Conservation (phyloP, 2,113 vertebrate species). For the Meleagris gallopavo region DNA sequence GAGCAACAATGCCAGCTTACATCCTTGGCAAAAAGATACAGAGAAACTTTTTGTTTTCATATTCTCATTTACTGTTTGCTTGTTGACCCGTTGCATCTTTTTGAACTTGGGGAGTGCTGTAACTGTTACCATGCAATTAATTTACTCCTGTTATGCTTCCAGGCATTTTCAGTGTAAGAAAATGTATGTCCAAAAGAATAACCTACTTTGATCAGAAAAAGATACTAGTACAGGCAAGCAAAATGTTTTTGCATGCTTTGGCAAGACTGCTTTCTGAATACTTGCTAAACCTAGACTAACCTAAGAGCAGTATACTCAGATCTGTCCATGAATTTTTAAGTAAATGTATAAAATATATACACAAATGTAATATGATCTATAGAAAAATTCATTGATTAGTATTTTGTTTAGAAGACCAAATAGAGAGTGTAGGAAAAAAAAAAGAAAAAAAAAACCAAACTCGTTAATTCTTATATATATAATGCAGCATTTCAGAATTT, state of each 20-base stretch:
- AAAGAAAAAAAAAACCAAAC: neutral
- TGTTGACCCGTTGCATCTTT: neutral
- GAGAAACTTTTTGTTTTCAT: neutral
- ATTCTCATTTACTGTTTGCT: neutral
- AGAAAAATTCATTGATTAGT: neutral
- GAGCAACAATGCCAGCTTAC: rapidly evolving
- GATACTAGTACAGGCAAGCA: neutral
- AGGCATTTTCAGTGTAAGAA: neutral
- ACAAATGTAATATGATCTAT: neutral
- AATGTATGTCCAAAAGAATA: neutral
- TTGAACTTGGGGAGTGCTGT: neutral
- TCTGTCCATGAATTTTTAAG: neutral
- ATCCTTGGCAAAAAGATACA: neutral
- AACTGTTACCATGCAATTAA: neutral
- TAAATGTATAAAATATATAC: neutral
- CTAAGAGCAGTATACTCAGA: neutral
- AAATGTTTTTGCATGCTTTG: neutral
- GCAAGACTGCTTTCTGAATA: neutral
- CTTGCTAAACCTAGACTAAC: neutral
- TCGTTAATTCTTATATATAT: neutral
- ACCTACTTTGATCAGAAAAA: neutral
- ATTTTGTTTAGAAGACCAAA: neutral
- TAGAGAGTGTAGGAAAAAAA: neutral
- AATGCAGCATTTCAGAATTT: neutral
- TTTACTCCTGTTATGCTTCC: neutral